Percentiles rank a stretch among this genome's conserved stretches.
Evolutionary conservation across 2,888 invertebrate species (phyloP).

Genomic region (Tupiocoris notatus): DNA sequence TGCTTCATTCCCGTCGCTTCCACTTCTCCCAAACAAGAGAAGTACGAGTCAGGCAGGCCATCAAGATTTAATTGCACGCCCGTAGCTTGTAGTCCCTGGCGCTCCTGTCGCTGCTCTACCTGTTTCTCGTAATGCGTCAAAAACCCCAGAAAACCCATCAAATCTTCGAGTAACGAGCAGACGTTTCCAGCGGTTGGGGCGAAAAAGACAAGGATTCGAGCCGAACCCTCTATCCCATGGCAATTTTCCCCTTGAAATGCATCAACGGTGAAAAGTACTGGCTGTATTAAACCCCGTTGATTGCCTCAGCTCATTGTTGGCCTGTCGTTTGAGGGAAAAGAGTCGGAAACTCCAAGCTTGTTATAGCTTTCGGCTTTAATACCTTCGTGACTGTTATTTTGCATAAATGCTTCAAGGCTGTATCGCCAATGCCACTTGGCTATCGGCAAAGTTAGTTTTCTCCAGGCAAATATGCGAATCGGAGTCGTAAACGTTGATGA

Average conservation of each 20-base stretch:
- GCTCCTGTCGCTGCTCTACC: neutral
- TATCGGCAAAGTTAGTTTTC: neutral
- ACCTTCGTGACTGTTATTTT: neutral
- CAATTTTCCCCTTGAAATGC: neutral
- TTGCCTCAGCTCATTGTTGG: neutral
- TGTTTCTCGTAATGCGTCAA: neutral
- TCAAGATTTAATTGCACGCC: constrained; percentile 25
- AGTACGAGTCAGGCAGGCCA: neutral
- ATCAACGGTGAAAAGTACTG: neutral
- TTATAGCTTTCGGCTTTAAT: neutral
- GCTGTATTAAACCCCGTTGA: neutral
- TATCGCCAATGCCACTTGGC: neutral
- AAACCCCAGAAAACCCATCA: neutral
- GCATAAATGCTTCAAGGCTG: neutral
- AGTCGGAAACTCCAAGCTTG: neutral
- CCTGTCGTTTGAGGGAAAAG: neutral
- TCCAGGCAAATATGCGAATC: neutral
- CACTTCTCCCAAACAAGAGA: neutral
- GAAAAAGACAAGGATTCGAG: neutral
- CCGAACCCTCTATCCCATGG: neutral
- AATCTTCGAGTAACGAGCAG: neutral
- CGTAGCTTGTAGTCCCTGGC: neutral
- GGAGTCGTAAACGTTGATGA: neutral
- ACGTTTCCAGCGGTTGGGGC: neutral
- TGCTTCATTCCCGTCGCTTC: neutral